Evolutionary conservation across 2,113 vertebrate species (phyloP), one percentile per base, ranked within the genome.

Genomic region (Leiothrix lutea): DNA sequence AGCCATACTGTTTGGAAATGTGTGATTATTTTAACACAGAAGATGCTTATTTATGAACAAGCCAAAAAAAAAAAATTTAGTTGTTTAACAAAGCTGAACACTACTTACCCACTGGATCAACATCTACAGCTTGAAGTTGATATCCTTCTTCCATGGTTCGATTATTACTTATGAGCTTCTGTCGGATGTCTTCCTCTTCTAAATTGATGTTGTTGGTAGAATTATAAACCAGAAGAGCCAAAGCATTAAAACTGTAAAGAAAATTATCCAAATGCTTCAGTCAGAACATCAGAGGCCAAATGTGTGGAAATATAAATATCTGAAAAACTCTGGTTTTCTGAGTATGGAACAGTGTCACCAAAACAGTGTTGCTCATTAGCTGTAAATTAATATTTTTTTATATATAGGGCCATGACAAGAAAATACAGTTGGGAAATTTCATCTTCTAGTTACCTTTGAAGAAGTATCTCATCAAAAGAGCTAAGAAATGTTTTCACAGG

Each of bases 151-250:
- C 96, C 54, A 99, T 83, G 31, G 92, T 92, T 16, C 85, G 48
- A 16, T 97, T 91, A 38, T 86, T 96, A 58, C 36, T 80, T 89
- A 97, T 92, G 67, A 99, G 97, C 64, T 95, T 97, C 62, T 96
- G 86, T 40, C 97, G 89, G 79, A 99, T 98, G 13, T 94, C 95
- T 29, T 92, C 92, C 51, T 97, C 98, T 57, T 98, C 97, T 88
- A 99, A 98, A 95, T 78, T 97, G 85, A 97, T 51, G 44, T 98
- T 98, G 70, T 98, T 97, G 85, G 98, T 98, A 93, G 98, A 83
- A 81, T 97, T 98, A 92, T 99, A 98, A 94, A 98, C 97, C 81
- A 99, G 96, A 97, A 99, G 98, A n/a, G 98, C 99, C 90, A 96
- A 98, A 89, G 98, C 93, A 53, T 14, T 51, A 96, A 98, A 95